Evolutionary conservation across 2,888 invertebrate species (phyloP), one percentile per base, ranked within the genome.

Genomic region (Dolichomitus sp.): DNA sequence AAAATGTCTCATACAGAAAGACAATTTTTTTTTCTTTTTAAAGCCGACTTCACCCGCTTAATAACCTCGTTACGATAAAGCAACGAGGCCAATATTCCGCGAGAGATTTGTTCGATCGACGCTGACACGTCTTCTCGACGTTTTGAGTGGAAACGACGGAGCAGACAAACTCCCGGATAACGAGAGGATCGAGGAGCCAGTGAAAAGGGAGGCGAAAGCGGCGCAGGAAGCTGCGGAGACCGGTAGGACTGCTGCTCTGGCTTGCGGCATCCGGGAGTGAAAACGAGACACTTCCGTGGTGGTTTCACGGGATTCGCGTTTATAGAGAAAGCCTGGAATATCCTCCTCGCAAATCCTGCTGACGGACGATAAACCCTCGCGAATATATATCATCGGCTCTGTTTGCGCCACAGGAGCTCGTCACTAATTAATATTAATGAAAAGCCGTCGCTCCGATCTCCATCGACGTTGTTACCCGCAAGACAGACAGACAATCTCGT

Each of bases 201-300:
- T 63, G 48, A 61, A 54, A 72, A 86, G 86, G 87, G 87, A 87
- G 80, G 87, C 84, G 81, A 84, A 76, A 70, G 79, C 80, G 81
- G 72, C 75, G 59, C 83, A 84, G 83, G 81, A 77, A 54, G 75
- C 81, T 85, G 81, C 86, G 23, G 30, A 33, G 54, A 52, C 48
- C 9, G 30, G 14, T 9, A 42, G 33, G 37, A 33, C 27, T 65
- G 52, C 23, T 37, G 37, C 37, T 37, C 37, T 37, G 45, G 40
- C 37, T 83, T 82, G 84, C 70, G 87, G 85, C 84, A 66, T 85
- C 87, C 87, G 86, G 84, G 61, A 75, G 75, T 81, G 80, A 85
- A 88, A 88, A 86, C 84, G 86, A 87, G 86, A 87, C 85, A 86
- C 88, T 87, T 88, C 88, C 88, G 84, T 75, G 84, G 86, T 86